A percentile compares a stretch with the other conserved stretches of the same genome.
Evolutionary conservation across 2,888 invertebrate species (phyloP).

Genomic region (Cerceris rybyensis): DNA sequence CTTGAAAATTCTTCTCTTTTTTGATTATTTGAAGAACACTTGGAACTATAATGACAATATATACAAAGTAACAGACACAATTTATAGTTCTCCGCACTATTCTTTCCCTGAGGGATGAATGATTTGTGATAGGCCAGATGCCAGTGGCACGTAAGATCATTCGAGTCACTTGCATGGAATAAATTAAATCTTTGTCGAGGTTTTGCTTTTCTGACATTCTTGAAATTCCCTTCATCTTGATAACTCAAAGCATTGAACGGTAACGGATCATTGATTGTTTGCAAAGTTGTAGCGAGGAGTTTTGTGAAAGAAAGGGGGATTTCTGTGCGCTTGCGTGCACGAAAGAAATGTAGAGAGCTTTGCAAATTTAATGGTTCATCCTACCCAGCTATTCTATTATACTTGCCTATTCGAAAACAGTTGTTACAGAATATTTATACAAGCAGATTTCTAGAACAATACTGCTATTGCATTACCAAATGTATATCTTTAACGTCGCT

Average conservation of each 20-base stretch:
- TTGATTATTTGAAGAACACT: slow-evolving; percentile 61
- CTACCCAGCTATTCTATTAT: no score
- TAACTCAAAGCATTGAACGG: not conserved
- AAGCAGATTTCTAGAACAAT: no score
- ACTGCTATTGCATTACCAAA: no score
- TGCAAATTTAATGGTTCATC: not conserved
- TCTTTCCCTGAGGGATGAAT: not conserved
- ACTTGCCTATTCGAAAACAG: no score
- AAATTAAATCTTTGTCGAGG: slow-evolving; percentile 11
- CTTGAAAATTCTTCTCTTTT: slow-evolving; percentile 51
- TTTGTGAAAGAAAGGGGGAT: not conserved
- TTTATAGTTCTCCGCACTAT: not conserved
- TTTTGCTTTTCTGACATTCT: not conserved
- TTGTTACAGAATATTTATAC: no score
- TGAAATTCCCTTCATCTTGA: not conserved
- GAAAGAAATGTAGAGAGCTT: not conserved
- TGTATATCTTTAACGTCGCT: no score
- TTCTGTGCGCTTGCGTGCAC: slow-evolving; percentile 19
- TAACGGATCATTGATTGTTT: not conserved
- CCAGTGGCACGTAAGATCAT: slow-evolving; percentile 10
- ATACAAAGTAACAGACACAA: slow-evolving; percentile 47
- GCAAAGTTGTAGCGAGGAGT: not conserved
- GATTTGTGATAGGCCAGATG: slow-evolving; percentile 58
- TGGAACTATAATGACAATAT: slow-evolving; percentile 55
- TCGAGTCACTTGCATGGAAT: not conserved